Evolutionary conservation across 2,113 vertebrate genomes (phyloP), one percentile per base, ranked within the genome.

Genomic region (Siniperca knerii): DNA sequence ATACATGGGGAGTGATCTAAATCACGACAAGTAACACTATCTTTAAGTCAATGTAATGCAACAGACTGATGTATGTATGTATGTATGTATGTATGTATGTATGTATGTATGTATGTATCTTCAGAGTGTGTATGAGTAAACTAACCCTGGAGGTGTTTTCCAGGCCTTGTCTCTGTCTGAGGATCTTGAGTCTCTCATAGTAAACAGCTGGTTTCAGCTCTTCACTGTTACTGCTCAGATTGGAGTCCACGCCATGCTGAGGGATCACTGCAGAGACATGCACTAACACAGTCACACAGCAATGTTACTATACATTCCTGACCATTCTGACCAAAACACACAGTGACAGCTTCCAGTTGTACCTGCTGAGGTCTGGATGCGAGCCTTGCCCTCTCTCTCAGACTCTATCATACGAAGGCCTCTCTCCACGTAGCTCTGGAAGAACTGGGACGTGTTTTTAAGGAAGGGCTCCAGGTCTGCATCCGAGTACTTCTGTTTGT

Each of bases 391-490:
- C 83, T 99, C 98, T 33, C 97, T 93, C 81, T 99, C 98, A 0
- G 97, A 98, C 93, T 99, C 98, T 54, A 99, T 99, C 89, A 98
- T 93, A 5, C 97, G 96, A n/a, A 99, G 97, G 21, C 98, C 98
- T 92, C 97, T 96, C 94, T 99, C 98, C 87, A 99, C 98, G 18
- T 99, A 99, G 92, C 97, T 99, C 95, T 99, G 98, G 94, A 99
- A 99, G 94, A 99, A 98, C 93, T 98, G 98, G 0, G 98, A 99
- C 0, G 98, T 97, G 91, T 98, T 98, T 91, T 97, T 98, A 79
- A 99, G 95, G 96, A 99, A 99, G 1, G 98, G 98, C 84, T 99
- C 98, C 57, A 99, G 95, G 83, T 99, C 98, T 0, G 97, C 97
- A 78, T 99, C 98, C 0, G 98, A 98, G 1, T 99, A 99, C 89